Conservation (phyloP, 2,797 vertebrate genomes). For the Karalla daura region DNA sequence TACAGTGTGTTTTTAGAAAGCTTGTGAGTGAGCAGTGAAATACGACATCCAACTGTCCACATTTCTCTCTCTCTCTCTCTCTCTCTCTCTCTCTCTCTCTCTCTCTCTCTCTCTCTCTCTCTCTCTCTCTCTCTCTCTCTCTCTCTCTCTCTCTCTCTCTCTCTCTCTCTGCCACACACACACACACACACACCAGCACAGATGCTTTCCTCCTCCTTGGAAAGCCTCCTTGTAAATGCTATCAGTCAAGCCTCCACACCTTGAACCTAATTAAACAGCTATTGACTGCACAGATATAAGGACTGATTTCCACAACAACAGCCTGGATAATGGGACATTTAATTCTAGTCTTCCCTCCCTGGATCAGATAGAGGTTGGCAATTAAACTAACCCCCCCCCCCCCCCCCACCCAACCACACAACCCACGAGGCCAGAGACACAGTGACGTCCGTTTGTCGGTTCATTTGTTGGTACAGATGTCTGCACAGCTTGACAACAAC, state of each 20-base stretch:
- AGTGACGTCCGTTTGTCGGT: not conserved
- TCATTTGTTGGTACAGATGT: not conserved
- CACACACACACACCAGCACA: constrained; percentile 4
- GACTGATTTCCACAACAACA: constrained; percentile 24
- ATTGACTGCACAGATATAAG: constrained; percentile 19
- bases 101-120: constrained; percentile 1
- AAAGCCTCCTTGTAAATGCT: constrained; percentile 29
- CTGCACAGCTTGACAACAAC: not conserved
- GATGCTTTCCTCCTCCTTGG: constrained; percentile 1
- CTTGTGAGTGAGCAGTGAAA: constrained; percentile 13
- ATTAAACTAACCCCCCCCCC: constrained; percentile 10
- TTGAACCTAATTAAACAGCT: constrained; percentile 45
- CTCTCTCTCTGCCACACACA: no score
- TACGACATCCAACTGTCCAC: constrained; percentile 37
- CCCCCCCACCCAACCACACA: not conserved
- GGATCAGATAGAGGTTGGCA: constrained; percentile 36
- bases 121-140: no score
- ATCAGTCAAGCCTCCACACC: constrained; percentile 26
- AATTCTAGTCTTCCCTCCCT: constrained; percentile 40
- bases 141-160: no score
- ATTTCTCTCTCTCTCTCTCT: not conserved
- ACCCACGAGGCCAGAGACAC: no score
- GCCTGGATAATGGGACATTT: constrained; percentile 29
- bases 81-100: not conserved
- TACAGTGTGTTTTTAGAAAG: constrained; percentile 25